Base-by-base conservation (phyloP, 2,797 vertebrate species). In the Pseudochirops corinnae region DNA sequence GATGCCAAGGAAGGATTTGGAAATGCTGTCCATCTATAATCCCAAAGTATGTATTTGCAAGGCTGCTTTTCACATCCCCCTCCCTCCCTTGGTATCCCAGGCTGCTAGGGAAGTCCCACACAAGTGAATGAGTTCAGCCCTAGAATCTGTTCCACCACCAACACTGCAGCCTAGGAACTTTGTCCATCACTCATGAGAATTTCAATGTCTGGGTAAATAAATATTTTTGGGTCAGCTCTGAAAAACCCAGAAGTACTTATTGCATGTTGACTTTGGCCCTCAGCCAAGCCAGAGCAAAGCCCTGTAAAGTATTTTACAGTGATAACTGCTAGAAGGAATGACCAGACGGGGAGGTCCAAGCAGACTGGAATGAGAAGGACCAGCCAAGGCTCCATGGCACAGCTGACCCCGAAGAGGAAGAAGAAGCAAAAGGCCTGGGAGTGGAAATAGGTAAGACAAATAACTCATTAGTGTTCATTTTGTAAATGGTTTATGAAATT, bases 171-270 rank as follows among this genome's bases (percentile, higher is more conserved):
- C 93, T 98, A 98, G 94, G 98, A 98, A 98, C 97, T 98, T 98
- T 97, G 97, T 96, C 98, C 97, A 96, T 98, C 98, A 97, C 98
- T 99, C 98, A 97, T 99, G 98, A 98, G 98, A 99, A 99, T 98
- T 98, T 99, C 98, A 98, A 92, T 94, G 98, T 98, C 97, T 98
- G 97, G 93, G 97, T 98, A 98, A 98, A 98, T 98, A 98, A 98
- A 98, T 98, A 98, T 98, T 98, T 98, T 98, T 97, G 97, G 98
- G 98, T 99, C 98, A 98, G 98, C 96, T 98, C 98, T 99, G 98
- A 97, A 98, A 98, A 98, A 98, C 98, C 98, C 98, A 98, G 98
- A 98, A 98, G 97, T 98, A 98, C 97, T 95, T 98, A 97, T 97
- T 98, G 1, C 92, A 62, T 98, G 98, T 98, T 99, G 94, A 97